Base-by-base conservation (phyloP, 1,140 invertebrate genomes). In the Protaetia brevitarsis region DNA sequence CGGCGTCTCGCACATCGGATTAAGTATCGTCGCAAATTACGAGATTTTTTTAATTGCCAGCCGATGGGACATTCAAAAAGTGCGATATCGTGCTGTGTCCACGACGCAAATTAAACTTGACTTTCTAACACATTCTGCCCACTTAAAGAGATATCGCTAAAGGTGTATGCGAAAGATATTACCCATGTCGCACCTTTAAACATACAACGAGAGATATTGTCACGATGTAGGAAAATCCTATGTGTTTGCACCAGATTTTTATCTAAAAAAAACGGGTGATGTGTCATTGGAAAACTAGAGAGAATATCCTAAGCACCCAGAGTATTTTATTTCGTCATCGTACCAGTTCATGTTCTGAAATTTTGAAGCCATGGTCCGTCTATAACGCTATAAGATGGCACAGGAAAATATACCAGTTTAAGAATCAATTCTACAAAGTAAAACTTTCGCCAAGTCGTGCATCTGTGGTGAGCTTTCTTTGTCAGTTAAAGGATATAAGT, bases 11-110 rank as follows among this genome's bases (percentile, higher is more conserved):
- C 41, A 51, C 41, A 51, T 51, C 16, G 41, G 41, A 16, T 51
- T 51, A 51, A 51, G 41, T 51, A 23, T 23, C 41, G 11, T 51
- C 41, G 26, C 41, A 51, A 51, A 51, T 51, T 51, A 51, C 41
- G 19, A 5, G 41, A 51, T 51, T 51, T 51, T 51, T 51, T 23
- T 51, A 51, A 51, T 51, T 51, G 19, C 41, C 41, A n/a, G 6
- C 19, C 41, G 19, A 16, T 51, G 41, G 7, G 41, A 51, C 16
- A 23, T n/a, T 51, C 41, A 51, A 51, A 51, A 51, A 51, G 41
- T 51, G 21, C 41, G 19, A 51, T 51, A 51, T 23, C 41, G 26
- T 51, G 41, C 41, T 51, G 41, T 23, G 41, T 21, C 41, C 26
- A 51, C 26, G n/a, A n/a, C 41, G n/a, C 19, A 23, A 51, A 51